Evolutionary conservation across 2,888 invertebrate species (phyloP).

Genomic region (Dolichomitus sp.): DNA sequence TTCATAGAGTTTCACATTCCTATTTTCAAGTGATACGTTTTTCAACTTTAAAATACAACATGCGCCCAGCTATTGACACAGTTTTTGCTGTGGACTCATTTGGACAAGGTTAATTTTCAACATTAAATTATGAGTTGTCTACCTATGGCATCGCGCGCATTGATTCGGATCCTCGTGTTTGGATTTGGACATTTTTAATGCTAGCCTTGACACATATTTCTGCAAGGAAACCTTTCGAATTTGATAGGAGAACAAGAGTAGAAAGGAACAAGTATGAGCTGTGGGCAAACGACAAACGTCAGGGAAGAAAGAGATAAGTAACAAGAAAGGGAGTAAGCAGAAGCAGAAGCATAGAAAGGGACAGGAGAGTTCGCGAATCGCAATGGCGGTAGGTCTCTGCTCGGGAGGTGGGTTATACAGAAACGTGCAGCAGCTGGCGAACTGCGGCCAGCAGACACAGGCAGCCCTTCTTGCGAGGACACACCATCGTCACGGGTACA

Average conservation of each 20-base stretch:
- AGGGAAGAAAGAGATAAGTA: conserved; percentile 11
- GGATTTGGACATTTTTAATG: neutral
- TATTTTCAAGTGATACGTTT: too few relatives aligned
- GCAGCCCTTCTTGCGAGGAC: conserved; percentile 61
- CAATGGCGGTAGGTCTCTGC: conserved; percentile 64
- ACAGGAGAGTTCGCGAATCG: conserved; percentile 54
- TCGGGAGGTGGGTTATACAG: conserved; percentile 28
- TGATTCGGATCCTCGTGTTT: neutral
- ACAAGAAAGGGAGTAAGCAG: conserved; percentile 9
- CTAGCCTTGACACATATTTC: neutral
- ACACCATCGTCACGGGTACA: conserved; percentile 47
- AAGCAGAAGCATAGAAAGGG: conserved; percentile 35
- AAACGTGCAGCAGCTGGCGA: conserved; percentile 55
- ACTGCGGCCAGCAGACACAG: conserved; percentile 19
- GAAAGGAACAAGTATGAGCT: neutral
- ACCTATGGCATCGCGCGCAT: neutral
- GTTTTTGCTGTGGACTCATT: too few relatives aligned
- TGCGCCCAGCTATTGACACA: too few relatives aligned
- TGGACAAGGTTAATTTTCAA: too few relatives aligned
- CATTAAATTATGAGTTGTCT: neutral
- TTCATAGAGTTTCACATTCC: too few relatives aligned
- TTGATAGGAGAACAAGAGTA: neutral
- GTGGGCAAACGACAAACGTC: conserved; percentile 8
- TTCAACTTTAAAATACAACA: too few relatives aligned
- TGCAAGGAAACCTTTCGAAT: neutral